A percentile compares a stretch with the other conserved stretches of the same genome.
phyloP scores from a whole-genome alignment of 2,888 invertebrate genomes.

The Zygogramma bicolorata region DNA sequence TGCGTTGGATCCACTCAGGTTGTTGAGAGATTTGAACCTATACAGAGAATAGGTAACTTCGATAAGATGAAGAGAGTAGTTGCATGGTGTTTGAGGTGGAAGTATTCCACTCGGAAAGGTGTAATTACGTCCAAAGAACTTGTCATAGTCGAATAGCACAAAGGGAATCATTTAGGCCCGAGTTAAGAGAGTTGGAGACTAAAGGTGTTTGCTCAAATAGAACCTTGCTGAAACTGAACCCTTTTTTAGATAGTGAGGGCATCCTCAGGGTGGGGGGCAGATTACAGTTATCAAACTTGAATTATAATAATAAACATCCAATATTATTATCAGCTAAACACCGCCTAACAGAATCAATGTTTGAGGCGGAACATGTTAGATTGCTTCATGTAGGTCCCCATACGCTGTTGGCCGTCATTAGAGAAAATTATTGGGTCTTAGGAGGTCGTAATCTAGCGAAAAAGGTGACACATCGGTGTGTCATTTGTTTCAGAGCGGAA shows the following conservation, averaged over 20 bases:
- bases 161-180: too few species aligned
- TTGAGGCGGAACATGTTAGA: slow-evolving; percentile 1
- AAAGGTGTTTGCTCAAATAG: not conserved
- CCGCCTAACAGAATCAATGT: not conserved
- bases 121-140: too few species aligned
- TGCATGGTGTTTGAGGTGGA: too few species aligned
- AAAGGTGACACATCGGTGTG: not conserved
- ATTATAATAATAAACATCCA: not conserved
- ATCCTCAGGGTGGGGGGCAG: slow-evolving; percentile 13
- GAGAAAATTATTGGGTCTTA: slow-evolving; percentile 1
- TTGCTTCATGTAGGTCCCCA: slow-evolving; percentile 1
- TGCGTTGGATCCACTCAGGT: too few species aligned
- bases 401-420: not conserved
- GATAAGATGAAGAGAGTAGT: too few species aligned
- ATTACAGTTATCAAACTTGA: not conserved
- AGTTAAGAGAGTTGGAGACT: too few species aligned
- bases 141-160: too few species aligned
- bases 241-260: slow-evolving; percentile 4
- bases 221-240: too few species aligned
- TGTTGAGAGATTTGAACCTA: too few species aligned
- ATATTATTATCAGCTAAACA: not conserved
- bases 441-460: not conserved
- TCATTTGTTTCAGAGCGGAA: not conserved
- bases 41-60: too few species aligned
- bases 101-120: too few species aligned